Base-by-base conservation (phyloP, 2,113 vertebrate species). In the Chaetodon trifascialis region DNA sequence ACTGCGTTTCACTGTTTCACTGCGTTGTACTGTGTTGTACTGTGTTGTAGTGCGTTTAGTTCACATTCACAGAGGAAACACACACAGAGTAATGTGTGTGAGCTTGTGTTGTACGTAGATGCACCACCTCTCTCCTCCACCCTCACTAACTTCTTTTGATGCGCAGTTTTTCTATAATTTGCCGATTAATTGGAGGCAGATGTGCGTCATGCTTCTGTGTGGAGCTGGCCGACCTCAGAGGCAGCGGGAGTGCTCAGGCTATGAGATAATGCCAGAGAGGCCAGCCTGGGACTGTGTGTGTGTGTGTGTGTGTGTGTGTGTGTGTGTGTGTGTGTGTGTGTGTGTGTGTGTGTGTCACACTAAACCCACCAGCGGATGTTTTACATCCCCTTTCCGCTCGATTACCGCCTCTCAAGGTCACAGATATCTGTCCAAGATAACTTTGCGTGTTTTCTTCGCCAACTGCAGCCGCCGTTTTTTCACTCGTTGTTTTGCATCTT, bases 101-200 rank as follows among this genome's bases (percentile, higher is more conserved):
- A 38, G 59, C 40, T 46, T 44, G 52, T 11, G 6, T 16, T 65
- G 71, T 71, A 9, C 17, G 62, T 1, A 4, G 51, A 11, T 38
- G 36, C 74, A 67, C 25, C 63, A 16, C 40, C 38, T 56, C 17
- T 11, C 25, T 75, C 64, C 23, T 15, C 12, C 12, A 36, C 56
- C 62, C 65, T 74, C 79, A 44, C 62, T 83, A 81, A 85, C 87
- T 86, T 87, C 85, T 75, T 92, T 92, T 91, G 91, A 92, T 75
- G 84, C 55, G 73, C 90, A 86, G 81, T 90, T 92, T 89, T 92
- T 80, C 80, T 42, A 90, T 92, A 92, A 93, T 91, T 93, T 91
- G 91, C 62, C 91, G 90, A 93, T 89, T 95, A 95, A 95, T 94
- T 90, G 38, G 89, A 90, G 92, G 91, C 95, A 95, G 94, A 95